Evolutionary conservation across 2,888 invertebrate genomes (phyloP).

Genomic region (Hirtodrosophila histrioides): DNA sequence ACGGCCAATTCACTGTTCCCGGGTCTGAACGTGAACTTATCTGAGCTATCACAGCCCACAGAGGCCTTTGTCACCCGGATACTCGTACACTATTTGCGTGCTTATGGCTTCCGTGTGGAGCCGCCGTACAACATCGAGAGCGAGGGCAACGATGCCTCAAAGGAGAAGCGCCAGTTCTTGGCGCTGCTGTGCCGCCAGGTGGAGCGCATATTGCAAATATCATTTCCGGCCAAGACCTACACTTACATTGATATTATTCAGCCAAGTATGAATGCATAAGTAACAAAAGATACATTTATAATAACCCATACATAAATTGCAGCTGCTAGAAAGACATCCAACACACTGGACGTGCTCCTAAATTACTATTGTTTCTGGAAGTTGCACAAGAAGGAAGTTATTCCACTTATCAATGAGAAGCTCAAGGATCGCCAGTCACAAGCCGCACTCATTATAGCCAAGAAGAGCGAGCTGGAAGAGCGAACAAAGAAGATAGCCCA

Average conservation of each 20-base stretch:
- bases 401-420: conserved; percentile 58
- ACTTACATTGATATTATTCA: conserved; percentile 75
- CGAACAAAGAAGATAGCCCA: conserved; percentile 40
- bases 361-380: conserved; percentile 81
- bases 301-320: too few relatives aligned
- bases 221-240: conserved; percentile 76
- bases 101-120: conserved; percentile 78
- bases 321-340: conserved; percentile 80
- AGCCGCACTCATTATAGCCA: conserved; percentile 39
- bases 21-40: conserved; percentile 70
- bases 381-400: conserved; percentile 74
- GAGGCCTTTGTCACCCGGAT: conserved; percentile 74
- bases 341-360: conserved; percentile 74
- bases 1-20: conserved; percentile 78
- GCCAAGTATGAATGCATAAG: conserved; percentile 67
- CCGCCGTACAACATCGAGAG: conserved; percentile 54
- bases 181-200: conserved; percentile 73
- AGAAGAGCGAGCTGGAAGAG: conserved; percentile 54
- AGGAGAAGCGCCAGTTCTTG: conserved; percentile 74
- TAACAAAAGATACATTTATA: too few relatives aligned
- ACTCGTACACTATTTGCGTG: conserved; percentile 71
- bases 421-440: conserved; percentile 58
- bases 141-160: conserved; percentile 55
- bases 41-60: conserved; percentile 71
- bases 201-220: conserved; percentile 80